Evolutionary conservation across 2,888 invertebrate species (phyloP).

Genomic region (Xestia ashworthii): DNA sequence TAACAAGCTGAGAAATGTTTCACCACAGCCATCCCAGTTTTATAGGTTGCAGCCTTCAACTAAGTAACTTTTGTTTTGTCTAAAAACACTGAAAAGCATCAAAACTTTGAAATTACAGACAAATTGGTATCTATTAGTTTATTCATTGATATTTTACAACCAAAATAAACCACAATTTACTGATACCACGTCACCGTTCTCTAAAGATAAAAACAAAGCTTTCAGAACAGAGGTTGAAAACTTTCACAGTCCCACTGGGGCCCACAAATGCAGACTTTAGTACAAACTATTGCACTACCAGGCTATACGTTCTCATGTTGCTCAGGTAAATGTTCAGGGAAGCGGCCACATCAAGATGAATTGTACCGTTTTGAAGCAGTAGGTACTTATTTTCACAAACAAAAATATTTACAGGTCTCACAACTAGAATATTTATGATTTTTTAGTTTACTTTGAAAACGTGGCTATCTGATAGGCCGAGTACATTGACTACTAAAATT

Average conservation of each 20-base stretch:
- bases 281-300: slow-evolving; percentile 42
- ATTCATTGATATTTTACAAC: neutral
- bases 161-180: slow-evolving; percentile 21
- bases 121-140: neutral
- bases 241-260: slow-evolving; percentile 57
- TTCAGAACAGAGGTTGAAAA: slow-evolving; percentile 48
- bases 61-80: neutral
- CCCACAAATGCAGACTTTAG: slow-evolving; percentile 53
- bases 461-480: neutral
- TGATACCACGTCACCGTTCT: slow-evolving; percentile 12
- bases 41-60: neutral
- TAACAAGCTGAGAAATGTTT: neutral
- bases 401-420: neutral
- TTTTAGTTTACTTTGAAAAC: neutral
- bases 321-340: slow-evolving; percentile 40
- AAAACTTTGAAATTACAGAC: neutral
- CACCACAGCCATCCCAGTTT: neutral
- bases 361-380: slow-evolving; percentile 7
- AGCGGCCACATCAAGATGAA: slow-evolving; percentile 32
- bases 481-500: neutral
- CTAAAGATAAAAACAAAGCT: slow-evolving; percentile 49
- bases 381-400: neutral
- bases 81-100: neutral
- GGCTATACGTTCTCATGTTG: slow-evolving; percentile 38
- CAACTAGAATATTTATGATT: neutral